Base-by-base conservation (phyloP, 2,797 vertebrate species). In the Muraenolepis orangiensis region DNA sequence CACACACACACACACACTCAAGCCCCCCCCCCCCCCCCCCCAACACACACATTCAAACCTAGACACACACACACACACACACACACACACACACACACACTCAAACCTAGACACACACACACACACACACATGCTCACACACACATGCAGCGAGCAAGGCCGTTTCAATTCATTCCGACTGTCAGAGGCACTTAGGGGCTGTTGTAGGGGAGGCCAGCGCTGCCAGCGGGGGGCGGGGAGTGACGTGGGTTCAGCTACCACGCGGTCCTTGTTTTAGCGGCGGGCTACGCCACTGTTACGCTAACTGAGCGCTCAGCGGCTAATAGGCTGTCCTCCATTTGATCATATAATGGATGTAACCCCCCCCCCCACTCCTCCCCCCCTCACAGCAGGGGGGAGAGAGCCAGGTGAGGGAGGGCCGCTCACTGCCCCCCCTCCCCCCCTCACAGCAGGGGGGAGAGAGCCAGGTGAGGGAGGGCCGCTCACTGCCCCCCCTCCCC, bases 111-210 rank as follows among this genome's bases (percentile, higher is more conserved):
- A 18, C 46, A 2, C 40, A 16, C 40, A 26, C 3, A 23, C 57
- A 23, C 57, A 1, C 6, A n/a, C 13, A 42, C 1, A 1, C 14
- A 12, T 14, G 2, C 2, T 0, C 1, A 26, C 57, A 61, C 64
- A 66, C 64, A 29, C 23, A 26, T 4, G 26, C 2, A 66, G 4
- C 81, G 73, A 81, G 85, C 86, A 81, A 93, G 93, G 93, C 92
- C 92, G 93, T 94, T 94, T 94, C 94, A 94, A 95, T 96, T 96
- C 94, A 96, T 95, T 95, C 95, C 89, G 87, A 85, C 87, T 90
- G 95, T 94, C 94, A 94, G 90, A 90, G 93, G 94, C 95, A 95
- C 95, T 96, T 94, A 95, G 91, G 92, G 92, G 91, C 90, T 93
- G 89, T 94, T 93, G 94, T 75, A 81, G 91, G 83, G 91, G 89